Base-by-base conservation (phyloP, 2,113 vertebrate genomes). In the Pseudorasbora parva region DNA sequence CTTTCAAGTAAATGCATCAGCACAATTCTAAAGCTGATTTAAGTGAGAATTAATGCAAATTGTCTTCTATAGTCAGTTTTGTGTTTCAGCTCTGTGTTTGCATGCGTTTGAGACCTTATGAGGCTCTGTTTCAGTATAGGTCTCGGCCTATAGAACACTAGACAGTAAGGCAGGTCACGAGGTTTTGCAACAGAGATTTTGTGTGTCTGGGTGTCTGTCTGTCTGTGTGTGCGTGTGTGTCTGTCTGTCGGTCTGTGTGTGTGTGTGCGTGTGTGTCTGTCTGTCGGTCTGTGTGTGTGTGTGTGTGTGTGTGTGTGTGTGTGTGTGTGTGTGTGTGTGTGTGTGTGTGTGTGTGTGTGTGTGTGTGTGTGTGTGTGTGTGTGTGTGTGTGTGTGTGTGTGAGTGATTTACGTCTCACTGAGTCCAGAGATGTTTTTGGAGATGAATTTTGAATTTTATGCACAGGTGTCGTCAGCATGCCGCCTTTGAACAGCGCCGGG, bases 391-490 rank as follows among this genome's bases (percentile, higher is more conserved):
- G 30, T 84, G 49, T 81, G 45, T 54, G 51, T 1, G 2, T 8
- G 17, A 2, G 7, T 54, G 51, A 17, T 69, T 73, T 68, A 21
- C 41, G 33, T 41, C 21, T 25, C 72, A 74, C n/a, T 19, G 54
- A 64, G 43, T 85, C 54, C 71, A 41, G 57, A 21, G 45, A 15
- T 81, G 47, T 43, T 60, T 68, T 43, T 11, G 9, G 59, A 85
- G 78, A 17, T 77, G 27, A 51, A 72, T 47, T 76, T 25, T 1
- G 59, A 43, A 66, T 56, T 77, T 56, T 77, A 77, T 83, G 83
- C 30, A 33, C 51, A 56, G 75, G 57, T 66, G 74, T 62, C 82
- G 78, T 51, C 59, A 64, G 72, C 57, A 45, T 27, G 75, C n/a
- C 9, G 23, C 15, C 69, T 86, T 57, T 86, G 74, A 83, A 66